phyloP scores from a whole-genome alignment of 2,113 vertebrate species.

The Hypomesus transpacificus region DNA sequence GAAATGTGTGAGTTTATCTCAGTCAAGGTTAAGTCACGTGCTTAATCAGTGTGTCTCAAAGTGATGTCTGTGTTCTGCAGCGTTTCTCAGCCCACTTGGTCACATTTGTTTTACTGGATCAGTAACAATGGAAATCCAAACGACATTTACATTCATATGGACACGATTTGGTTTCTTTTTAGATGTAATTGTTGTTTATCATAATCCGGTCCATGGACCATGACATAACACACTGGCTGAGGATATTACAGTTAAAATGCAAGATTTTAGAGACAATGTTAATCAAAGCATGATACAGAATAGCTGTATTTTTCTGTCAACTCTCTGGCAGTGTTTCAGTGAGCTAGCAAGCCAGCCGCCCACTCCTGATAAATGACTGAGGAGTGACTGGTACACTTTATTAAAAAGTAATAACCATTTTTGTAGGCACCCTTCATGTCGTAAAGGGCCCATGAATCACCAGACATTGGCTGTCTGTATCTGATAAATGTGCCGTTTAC shows the following conservation, averaged over 20 bases:
- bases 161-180: too few species aligned
- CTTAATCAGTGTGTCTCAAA: slow-evolving; percentile 58
- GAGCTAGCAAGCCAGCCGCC: slow-evolving; percentile 80
- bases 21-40: slow-evolving; percentile 60
- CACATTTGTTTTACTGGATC: not conserved
- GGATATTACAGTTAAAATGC: too few species aligned
- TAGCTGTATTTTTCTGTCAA: slow-evolving; percentile 36
- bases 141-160: not conserved
- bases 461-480: slow-evolving; percentile 97
- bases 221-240: too few species aligned
- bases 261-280: too few species aligned
- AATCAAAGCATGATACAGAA: not conserved
- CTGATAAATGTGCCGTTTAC: slow-evolving; percentile 99
- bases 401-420: slow-evolving; percentile 99
- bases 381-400: slow-evolving; percentile 98
- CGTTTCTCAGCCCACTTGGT: too few species aligned
- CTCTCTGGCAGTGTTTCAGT: slow-evolving; percentile 42
- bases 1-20: slow-evolving; percentile 62
- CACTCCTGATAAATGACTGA: slow-evolving; percentile 94
- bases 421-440: slow-evolving; percentile 98
- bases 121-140: not conserved
- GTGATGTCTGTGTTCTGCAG: slow-evolving; percentile 45
- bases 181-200: too few species aligned
- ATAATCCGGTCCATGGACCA: too few species aligned
- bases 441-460: slow-evolving; percentile 98